Evolutionary conservation across 2,888 invertebrate species (phyloP).

Genomic region (Synergus itoensis): DNA sequence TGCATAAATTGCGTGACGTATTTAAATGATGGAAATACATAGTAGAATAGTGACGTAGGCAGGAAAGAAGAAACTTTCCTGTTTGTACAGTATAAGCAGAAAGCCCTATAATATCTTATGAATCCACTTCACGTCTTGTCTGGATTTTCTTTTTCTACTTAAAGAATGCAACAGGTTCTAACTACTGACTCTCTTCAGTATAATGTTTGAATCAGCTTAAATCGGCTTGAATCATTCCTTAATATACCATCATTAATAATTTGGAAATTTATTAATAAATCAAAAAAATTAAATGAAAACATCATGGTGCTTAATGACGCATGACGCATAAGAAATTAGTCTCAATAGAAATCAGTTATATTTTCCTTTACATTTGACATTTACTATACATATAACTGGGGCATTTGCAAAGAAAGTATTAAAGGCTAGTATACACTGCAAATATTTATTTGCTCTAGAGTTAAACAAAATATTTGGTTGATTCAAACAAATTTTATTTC

Average conservation of each 20-base stretch:
- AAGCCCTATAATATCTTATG: not conserved
- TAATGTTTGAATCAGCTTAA: too few relatives aligned
- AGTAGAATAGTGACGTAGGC: not conserved
- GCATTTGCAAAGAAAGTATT: not conserved
- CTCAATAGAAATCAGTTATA: not conserved
- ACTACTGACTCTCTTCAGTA: slow-evolving; percentile 2
- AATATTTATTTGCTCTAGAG: too few relatives aligned
- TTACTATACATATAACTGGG: not conserved
- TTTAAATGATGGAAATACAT: not conserved
- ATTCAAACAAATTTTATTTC: too few relatives aligned
- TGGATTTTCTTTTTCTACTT: not conserved
- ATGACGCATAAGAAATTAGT: not conserved
- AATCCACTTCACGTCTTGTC: not conserved
- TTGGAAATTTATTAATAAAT: too few relatives aligned
- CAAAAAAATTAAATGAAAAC: not conserved
- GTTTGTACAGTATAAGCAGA: not conserved
- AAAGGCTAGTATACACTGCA: not conserved
- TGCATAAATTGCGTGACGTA: not conserved
- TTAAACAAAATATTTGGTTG: too few relatives aligned
- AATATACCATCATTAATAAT: too few relatives aligned
- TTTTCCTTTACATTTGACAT: not conserved
- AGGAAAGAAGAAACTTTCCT: slow-evolving; percentile 21
- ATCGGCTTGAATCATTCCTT: too few relatives aligned
- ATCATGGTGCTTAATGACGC: not conserved
- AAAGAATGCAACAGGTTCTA: not conserved